These are phyloP conservation scores for Melanotaenia pygmaea DNA, from an alignment of 2,797 vertebrate genomes.

Conservation along the genomic window DNA sequence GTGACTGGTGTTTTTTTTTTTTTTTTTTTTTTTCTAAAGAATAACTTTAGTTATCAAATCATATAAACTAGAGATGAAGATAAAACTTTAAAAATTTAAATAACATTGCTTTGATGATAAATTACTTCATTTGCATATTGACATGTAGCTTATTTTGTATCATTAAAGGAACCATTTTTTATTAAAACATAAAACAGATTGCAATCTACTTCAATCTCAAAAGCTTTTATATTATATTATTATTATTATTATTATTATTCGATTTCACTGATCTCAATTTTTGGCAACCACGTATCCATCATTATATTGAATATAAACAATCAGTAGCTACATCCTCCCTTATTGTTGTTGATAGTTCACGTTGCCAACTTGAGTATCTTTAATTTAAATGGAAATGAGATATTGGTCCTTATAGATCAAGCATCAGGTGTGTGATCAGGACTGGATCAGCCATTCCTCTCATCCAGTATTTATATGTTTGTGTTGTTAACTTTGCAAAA, in stretches of 20 bases:
- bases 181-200: not conserved
- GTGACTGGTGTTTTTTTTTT: not conserved
- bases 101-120: not conserved
- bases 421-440: constrained; percentile 61
- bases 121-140: not conserved
- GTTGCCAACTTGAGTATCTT: constrained; percentile 54
- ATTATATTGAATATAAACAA: not conserved
- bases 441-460: constrained; percentile 46
- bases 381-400: constrained; percentile 81
- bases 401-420: constrained; percentile 63
- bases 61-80: not conserved
- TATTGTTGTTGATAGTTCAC: constrained; percentile 36
- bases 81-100: not conserved
- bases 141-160: not conserved
- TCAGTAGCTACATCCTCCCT: constrained; percentile 24
- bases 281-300: not conserved
- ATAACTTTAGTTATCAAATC: not conserved
- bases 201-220: not conserved
- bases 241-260: not conserved
- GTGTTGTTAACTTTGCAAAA: not conserved
- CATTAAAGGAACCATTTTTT: not conserved
- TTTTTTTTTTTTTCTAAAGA: not conserved
- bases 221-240: not conserved
- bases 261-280: not conserved
- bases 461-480: not conserved